Evolutionary conservation across 2,888 invertebrate species (phyloP), one percentile per base, ranked within the genome.

Genomic region (Muschampia plurimacula): DNA sequence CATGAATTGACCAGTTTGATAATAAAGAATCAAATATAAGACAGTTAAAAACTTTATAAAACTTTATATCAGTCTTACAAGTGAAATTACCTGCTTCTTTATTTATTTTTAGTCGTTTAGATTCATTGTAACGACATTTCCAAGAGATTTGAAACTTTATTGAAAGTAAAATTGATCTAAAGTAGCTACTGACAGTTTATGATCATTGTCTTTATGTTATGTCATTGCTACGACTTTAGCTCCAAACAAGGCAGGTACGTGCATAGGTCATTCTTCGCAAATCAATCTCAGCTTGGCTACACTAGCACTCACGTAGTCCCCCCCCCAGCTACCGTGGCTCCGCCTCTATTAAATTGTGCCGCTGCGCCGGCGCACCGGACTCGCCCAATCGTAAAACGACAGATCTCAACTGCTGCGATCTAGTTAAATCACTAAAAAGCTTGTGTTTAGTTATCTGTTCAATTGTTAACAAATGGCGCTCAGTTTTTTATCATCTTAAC

Each of bases 371-470:
- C 85, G 87, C 85, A 82, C 82, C 84, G 84, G 85, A 84, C 85
- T 89, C 91, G 84, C 81, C 92, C 92, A 93, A 92, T 92, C 87
- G 87, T 85, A 78, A 82, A 77, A 81, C 82, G 81, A 84, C 82
- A 79, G 83, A 85, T 82, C 83, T 83, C 80, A 83, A 85, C 84
- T 84, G 80, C 75, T 82, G 78, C 81, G 85, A 87, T 87, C 87
- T 88, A 85, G 83, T 83, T 84, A 13, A 32, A 13, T 12, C 13
- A 32, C 59, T 32, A 59, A 59, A 59, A 36, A 59, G 59, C 32
- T 59, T 59, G 13, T 32, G 8, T 60, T 39, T 60, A n/a, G 4
- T 8, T n/a, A 60, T 60, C 32, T 60, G n/a, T 60, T 59, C 5
- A 13, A 32, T 28, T 52, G 2, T 59, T 32, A 2, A 0, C 22